These are phyloP conservation scores for Holotrichia oblita DNA, from an alignment of 1,140 invertebrate species.

Conservation along the genomic window DNA sequence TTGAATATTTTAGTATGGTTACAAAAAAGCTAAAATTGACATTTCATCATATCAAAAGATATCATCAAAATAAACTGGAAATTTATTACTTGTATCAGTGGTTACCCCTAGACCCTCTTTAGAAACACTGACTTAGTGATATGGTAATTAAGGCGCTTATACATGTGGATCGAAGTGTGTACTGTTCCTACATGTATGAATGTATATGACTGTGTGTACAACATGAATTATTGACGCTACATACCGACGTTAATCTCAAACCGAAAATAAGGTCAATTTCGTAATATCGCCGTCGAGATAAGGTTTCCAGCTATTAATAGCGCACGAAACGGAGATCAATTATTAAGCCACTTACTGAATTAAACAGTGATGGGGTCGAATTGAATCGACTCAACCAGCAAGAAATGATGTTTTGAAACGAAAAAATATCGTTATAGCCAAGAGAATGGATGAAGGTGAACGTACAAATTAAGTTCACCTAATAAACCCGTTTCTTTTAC, in stretches of 20 bases:
- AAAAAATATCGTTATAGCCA: neutral
- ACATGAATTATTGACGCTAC: neutral
- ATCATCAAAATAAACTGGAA: no score
- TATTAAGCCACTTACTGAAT: slow-evolving; percentile 13
- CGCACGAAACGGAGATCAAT: neutral
- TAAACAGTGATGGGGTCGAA: neutral
- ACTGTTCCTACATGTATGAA: neutral
- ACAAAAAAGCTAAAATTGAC: no score
- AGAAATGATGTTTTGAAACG: neutral
- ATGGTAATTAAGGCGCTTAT: no score
- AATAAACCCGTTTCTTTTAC: no score
- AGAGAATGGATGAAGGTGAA: no score
- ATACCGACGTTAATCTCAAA: neutral
- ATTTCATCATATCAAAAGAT: no score
- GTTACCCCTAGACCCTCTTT: no score
- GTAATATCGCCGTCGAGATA: neutral
- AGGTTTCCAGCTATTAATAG: neutral
- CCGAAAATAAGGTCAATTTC: slow-evolving; percentile 12
- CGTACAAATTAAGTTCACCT: no score
- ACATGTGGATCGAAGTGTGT: no score
- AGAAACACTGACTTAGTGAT: no score
- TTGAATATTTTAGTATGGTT: no score
- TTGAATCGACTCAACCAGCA: neutral
- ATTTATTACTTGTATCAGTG: no score
- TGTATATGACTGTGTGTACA: neutral